Evolutionary conservation across 2,113 vertebrate species (phyloP), one percentile per base, ranked within the genome.

Genomic region (Heterotilapia buettikoferi): DNA sequence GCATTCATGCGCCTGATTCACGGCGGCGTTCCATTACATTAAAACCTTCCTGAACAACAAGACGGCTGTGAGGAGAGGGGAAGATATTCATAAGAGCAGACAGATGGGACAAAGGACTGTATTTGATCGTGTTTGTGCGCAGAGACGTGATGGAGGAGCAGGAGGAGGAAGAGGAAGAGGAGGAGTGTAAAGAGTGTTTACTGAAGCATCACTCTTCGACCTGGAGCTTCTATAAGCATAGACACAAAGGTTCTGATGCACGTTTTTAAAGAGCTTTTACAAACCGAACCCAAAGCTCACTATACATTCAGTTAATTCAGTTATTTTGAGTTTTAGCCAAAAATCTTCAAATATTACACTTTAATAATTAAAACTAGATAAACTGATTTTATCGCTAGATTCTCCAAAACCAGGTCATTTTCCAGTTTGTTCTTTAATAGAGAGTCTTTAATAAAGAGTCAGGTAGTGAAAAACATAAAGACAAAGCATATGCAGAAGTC

Each of bases 11-110:
- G 14, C 3, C 82, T 89, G 93, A 94, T 94, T 91, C 76, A 95
- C 91, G 87, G 88, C 86, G 33, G 78, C 91, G 95, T 93, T 94
- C 95, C 95, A 82, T 93, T 88, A 96, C 94, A 95, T 96, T 95
- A 94, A 95, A 94, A 96, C 94, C 92, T 94, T 94, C 93, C 94
- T 92, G 90, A 78, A 92, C 90, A 88, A 91, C 89, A 90, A 90
- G 81, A 29, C 26, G 84, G 16, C 84, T 86, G 79, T 83, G 80
- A 85, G 52, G 53, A 56, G 80, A 87, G 76, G 88, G 91, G 88
- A 94, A 92, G 88, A 92, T 31, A 90, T 93, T 85, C 88, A 93
- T 93, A 90, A 92, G 31, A 1, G 76, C 40, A 21, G 91, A 93
- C 91, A 89, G 78, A 53, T 24, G 4, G 36, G 10, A 93, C 92